phyloP scores from a whole-genome alignment of 53 echinoderm and acorn worm genomes.

The Paracentrotus lividus region DNA sequence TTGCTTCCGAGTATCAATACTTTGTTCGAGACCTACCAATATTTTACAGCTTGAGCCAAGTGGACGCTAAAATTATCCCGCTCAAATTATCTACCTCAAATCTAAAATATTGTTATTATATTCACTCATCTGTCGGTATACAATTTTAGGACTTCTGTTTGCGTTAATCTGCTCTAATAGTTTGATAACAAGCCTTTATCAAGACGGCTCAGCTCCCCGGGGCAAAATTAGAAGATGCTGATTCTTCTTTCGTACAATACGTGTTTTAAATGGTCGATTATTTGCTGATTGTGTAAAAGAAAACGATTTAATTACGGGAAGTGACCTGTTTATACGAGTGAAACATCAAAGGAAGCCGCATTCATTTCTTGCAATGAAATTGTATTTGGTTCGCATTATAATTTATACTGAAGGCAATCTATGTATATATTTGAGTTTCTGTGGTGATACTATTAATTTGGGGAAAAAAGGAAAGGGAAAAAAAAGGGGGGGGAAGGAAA shows the following conservation, averaged over 20 bases:
- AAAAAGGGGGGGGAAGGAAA: not conserved
- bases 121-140: not conserved
- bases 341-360: not conserved
- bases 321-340: not conserved
- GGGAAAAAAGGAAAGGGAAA: not conserved
- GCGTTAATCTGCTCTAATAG: not conserved
- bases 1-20: not conserved
- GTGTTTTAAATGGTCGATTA: not conserved
- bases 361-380: not conserved
- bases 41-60: too few relatives aligned
- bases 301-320: not conserved
- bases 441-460: not conserved
- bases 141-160: constrained; percentile 31
- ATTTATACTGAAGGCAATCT: not conserved
- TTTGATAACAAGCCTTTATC: not conserved
- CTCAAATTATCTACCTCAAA: not conserved
- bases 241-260: not conserved
- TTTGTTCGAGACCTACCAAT: not conserved
- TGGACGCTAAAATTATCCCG: not conserved
- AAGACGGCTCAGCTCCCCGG: not conserved
- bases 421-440: not conserved
- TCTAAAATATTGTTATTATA: not conserved
- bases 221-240: not conserved
- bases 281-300: not conserved
- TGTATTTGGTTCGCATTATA: not conserved